Evolutionary conservation across 2,113 vertebrate species (phyloP).

Genomic region (Merops nubicus): DNA sequence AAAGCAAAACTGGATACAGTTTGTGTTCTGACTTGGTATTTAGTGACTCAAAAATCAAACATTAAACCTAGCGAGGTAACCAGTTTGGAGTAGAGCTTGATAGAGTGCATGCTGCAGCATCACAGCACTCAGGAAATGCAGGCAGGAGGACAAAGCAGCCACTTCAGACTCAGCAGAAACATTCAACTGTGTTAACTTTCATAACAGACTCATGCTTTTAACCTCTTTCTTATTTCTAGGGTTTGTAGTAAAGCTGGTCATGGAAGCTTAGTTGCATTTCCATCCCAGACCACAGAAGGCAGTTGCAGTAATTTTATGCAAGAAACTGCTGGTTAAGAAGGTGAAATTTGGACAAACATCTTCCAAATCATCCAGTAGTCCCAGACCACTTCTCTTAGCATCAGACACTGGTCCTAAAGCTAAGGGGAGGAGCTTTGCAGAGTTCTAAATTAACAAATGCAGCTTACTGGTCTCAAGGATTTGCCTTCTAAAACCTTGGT

Average conservation of each 20-base stretch:
- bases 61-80: not conserved
- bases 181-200: not conserved
- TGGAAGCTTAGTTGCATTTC: not conserved
- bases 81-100: not conserved
- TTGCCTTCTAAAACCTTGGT: not conserved
- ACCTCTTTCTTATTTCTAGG: not conserved
- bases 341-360: not conserved
- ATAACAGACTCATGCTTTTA: not conserved
- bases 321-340: not conserved
- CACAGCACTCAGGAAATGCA: not conserved
- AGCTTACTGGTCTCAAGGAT: not conserved
- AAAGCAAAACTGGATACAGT: not conserved
- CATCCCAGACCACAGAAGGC: accelerated
- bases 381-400: not conserved
- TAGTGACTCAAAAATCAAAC: not conserved
- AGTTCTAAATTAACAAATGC: not conserved
- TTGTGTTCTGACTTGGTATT: not conserved
- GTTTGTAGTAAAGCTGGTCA: not conserved
- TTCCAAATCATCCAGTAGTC: not conserved
- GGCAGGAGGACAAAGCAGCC: not conserved
- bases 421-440: not conserved
- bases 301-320: not conserved
- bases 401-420: not conserved
- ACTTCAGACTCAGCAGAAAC: not conserved
- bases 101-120: not conserved